phyloP scores from a whole-genome alignment of 2,113 vertebrate species.

The Rhinolophus ferrumequinum region DNA sequence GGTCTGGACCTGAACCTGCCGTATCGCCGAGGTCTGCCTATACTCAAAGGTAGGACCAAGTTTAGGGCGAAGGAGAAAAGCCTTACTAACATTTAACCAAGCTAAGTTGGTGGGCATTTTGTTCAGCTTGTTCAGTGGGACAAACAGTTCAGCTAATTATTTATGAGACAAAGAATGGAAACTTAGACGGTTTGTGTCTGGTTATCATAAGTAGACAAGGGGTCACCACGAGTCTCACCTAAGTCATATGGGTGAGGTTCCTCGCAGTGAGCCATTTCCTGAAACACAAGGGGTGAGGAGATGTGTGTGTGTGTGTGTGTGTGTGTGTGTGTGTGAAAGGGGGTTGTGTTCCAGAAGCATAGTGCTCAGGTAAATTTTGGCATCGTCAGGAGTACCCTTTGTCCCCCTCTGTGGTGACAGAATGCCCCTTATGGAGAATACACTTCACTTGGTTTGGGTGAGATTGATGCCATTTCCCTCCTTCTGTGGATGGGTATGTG shows the following conservation, averaged over 20 bases:
- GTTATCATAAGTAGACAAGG: not conserved
- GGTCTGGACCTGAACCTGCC: not conserved
- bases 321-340: not conserved
- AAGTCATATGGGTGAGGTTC: not conserved
- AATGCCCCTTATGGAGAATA: not conserved
- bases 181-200: not conserved
- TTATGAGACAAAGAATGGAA: not conserved
- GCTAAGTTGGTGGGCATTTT: not conserved
- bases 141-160: not conserved
- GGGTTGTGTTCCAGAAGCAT: not conserved
- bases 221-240: not conserved
- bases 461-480: not conserved
- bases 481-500: not conserved
- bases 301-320: not conserved
- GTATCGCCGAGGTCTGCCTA: too few species aligned
- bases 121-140: not conserved
- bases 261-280: not conserved
- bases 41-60: not conserved
- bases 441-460: not conserved
- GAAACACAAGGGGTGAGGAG: not conserved
- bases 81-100: not conserved
- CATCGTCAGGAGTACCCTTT: not conserved
- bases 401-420: not conserved
- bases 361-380: not conserved
- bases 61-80: not conserved